These are phyloP conservation scores for Danio albolineatus DNA, from an alignment of 2,797 vertebrate species.

Conservation along the genomic window DNA sequence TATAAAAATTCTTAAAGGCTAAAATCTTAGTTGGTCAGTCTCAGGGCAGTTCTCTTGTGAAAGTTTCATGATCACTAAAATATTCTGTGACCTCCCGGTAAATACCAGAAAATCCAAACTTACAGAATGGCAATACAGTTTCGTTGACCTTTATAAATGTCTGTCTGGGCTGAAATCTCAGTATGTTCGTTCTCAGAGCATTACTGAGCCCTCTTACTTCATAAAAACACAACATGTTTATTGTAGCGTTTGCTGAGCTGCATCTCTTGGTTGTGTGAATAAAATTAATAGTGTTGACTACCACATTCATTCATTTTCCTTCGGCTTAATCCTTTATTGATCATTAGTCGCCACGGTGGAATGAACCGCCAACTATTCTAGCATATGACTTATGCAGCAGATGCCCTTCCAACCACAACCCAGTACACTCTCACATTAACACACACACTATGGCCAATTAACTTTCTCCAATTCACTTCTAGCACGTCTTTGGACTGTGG, in stretches of 20 bases:
- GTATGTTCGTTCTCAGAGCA: neutral
- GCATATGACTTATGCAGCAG: no score
- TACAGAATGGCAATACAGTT: neutral
- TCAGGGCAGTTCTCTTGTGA: neutral
- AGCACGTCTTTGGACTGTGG: no score
- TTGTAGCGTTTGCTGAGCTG: neutral
- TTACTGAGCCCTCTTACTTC: neutral
- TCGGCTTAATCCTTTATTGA: no score
- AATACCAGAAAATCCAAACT: neutral
- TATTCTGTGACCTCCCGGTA: neutral
- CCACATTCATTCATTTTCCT: no score
- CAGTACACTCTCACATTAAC: no score
- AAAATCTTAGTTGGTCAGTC: neutral
- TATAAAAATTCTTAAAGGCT: neutral
- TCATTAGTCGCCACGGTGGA: no score
- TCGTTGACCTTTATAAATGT: neutral
- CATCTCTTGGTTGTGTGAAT: neutral
- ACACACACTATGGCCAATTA: no score
- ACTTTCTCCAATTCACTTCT: no score
- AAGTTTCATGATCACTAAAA: neutral
- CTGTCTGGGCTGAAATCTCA: constrained; percentile 2
- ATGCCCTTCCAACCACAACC: no score
- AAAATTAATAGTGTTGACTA: neutral
- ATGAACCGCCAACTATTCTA: no score
- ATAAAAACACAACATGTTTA: neutral